Percentiles rank a stretch among this genome's conserved stretches.
Conservation (phyloP, 1,140 invertebrate species). For the Zaprionus ghesquierei region DNA sequence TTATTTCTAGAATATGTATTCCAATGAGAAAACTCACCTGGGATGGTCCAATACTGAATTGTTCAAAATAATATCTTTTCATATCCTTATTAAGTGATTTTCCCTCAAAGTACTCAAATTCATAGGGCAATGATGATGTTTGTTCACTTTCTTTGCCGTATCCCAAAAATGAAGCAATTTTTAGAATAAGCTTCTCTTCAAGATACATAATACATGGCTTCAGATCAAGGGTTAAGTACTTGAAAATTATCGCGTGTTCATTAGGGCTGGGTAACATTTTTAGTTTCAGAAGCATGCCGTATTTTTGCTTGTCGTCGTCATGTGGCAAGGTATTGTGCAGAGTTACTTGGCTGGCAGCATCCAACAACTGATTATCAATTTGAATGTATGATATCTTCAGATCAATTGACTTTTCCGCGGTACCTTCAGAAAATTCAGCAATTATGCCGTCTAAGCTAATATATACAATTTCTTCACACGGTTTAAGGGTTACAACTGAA, state of each 20-base stretch:
- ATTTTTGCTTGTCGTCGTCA: slow-evolving; percentile 77
- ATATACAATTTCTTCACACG: slow-evolving; percentile 94
- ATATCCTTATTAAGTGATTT: slow-evolving; percentile 91
- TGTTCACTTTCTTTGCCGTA: slow-evolving; percentile 81
- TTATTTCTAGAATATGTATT: too few species aligned
- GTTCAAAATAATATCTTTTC: slow-evolving; percentile 95
- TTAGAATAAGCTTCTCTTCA: slow-evolving; percentile 94
- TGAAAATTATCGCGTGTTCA: slow-evolving; percentile 90
- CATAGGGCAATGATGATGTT: slow-evolving; percentile 48
- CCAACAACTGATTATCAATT: slow-evolving; percentile 95
- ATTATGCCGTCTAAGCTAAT: slow-evolving; percentile 89
- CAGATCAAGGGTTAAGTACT: slow-evolving; percentile 91
- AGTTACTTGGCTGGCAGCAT: slow-evolving; percentile 92
- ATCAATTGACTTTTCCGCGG: slow-evolving; percentile 86
- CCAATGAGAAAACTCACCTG: slow-evolving; percentile 79
- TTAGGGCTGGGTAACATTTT: slow-evolving; percentile 88
- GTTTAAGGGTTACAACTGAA: slow-evolving; percentile 90
- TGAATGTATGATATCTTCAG: slow-evolving; percentile 92
- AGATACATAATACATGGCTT: slow-evolving; percentile 93
- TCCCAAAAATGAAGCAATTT: slow-evolving; percentile 88
- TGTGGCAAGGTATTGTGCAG: slow-evolving; percentile 87
- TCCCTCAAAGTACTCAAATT: slow-evolving; percentile 86
- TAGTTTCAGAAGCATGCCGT: slow-evolving; percentile 86
- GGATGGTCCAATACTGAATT: slow-evolving; percentile 90
- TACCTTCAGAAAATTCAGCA: slow-evolving; percentile 86